Conservation (phyloP, 2,888 invertebrate species). For the Ochropacha duplaris region DNA sequence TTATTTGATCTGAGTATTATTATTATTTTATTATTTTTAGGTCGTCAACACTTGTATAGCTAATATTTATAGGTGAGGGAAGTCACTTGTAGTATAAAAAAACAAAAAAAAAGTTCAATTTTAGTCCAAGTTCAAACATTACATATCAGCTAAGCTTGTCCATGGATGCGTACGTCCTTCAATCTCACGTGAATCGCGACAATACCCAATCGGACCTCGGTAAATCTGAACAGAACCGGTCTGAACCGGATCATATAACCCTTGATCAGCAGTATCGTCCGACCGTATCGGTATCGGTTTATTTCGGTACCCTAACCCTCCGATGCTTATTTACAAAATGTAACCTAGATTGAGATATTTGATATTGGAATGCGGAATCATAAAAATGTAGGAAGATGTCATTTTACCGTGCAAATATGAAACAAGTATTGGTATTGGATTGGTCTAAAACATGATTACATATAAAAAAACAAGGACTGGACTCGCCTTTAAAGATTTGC, state of each 20-base stretch:
- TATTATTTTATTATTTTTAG: too few species aligned
- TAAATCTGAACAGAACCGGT: conserved; percentile 38
- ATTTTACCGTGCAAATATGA: too few species aligned
- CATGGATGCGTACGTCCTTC: conserved; percentile 39
- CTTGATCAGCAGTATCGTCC: conserved; percentile 59
- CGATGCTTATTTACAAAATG: conserved; percentile 37
- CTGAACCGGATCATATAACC: conserved; percentile 39
- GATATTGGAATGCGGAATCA: conserved; percentile 12
- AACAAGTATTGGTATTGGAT: too few species aligned
- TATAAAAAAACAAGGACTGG: too few species aligned
- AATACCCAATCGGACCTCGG: conserved; percentile 34
- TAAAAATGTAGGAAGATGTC: not conserved
- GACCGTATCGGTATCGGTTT: conserved; percentile 34
- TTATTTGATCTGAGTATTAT: too few species aligned
- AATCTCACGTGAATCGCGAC: conserved; percentile 52
- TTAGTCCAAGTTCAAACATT: conserved; percentile 15
- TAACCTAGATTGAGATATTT: conserved; percentile 15
- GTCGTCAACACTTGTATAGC: too few species aligned
- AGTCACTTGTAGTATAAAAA: too few species aligned
- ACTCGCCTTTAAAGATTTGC: too few species aligned
- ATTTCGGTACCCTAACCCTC: conserved; percentile 28
- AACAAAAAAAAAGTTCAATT: too few species aligned
- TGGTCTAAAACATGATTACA: too few species aligned
- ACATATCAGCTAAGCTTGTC: conserved; percentile 8
- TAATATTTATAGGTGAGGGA: too few species aligned